A percentile compares a stretch with the other conserved stretches of the same genome.
Evolutionary conservation across 2,797 vertebrate genomes (phyloP).

Genomic region (Eulemur albifrons): DNA sequence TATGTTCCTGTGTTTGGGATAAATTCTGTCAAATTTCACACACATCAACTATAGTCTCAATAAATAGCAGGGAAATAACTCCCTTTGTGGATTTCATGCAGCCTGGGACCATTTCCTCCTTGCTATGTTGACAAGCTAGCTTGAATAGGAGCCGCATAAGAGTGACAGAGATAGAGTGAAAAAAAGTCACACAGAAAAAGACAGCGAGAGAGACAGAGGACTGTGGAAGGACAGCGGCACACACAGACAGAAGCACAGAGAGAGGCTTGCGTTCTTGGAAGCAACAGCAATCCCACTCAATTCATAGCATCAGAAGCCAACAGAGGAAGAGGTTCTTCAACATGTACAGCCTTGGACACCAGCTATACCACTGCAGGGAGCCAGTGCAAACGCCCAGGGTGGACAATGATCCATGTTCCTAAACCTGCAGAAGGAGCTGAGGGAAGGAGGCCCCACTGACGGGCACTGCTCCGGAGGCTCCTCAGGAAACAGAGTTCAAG

Average conservation of each 20-base stretch:
- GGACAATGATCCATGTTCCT: too few species aligned
- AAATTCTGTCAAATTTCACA: not conserved
- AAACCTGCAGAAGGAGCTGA: too few species aligned
- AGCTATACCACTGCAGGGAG: not conserved
- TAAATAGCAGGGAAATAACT: not conserved
- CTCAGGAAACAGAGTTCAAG: not conserved
- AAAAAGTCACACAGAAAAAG: not conserved
- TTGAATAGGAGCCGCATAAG: not conserved
- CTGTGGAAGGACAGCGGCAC: not conserved
- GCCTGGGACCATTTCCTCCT: not conserved
- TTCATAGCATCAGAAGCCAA: not conserved
- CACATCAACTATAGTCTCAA: not conserved
- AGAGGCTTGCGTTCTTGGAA: not conserved
- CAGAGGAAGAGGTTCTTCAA: not conserved
- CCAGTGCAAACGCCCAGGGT: not conserved
- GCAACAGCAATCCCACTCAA: not conserved
- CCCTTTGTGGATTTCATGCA: not conserved
- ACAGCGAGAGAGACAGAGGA: not conserved
- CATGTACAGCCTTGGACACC: not conserved
- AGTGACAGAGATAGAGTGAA: not conserved
- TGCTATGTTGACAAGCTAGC: not conserved
- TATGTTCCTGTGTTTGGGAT: not conserved
- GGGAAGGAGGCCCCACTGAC: not conserved
- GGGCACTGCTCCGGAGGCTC: rapidly evolving
- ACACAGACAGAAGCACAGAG: not conserved